Evolutionary conservation across 2,888 invertebrate species (phyloP).

Genomic region (Dasysyrphus albostriatus): DNA sequence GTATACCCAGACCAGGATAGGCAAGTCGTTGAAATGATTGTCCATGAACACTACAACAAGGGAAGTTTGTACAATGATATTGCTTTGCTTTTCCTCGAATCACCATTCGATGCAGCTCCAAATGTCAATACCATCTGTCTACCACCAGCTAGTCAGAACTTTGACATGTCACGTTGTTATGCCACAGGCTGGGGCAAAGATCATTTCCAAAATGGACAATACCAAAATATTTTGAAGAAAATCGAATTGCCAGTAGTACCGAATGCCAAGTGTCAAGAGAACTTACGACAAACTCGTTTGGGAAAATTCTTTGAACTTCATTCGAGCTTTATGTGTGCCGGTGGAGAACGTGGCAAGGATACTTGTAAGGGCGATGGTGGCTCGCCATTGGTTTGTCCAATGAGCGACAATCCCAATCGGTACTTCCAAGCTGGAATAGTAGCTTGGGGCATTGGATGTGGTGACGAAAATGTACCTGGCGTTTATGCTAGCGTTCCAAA

Average conservation of each 20-base stretch:
- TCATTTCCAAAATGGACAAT: constrained; percentile 82
- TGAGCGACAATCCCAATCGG: constrained; percentile 80
- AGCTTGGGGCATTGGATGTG: constrained; percentile 92
- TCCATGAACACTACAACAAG: constrained; percentile 85
- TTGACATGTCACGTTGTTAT: constrained; percentile 79
- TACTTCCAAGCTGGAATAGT: constrained; percentile 80
- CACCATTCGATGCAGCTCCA: constrained; percentile 86
- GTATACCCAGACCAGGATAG: constrained; percentile 89
- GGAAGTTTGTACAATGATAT: constrained; percentile 90
- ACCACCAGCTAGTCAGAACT: constrained; percentile 84
- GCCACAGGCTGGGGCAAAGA: constrained; percentile 80
- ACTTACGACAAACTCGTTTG: constrained; percentile 86
- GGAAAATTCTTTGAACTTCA: constrained; percentile 88
- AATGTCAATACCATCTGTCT: constrained; percentile 89
- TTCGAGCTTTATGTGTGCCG: constrained; percentile 90
- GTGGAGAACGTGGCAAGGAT: constrained; percentile 87
- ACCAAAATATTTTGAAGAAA: constrained; percentile 87
- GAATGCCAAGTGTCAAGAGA: constrained; percentile 82
- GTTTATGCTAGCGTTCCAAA: constrained; percentile 89
- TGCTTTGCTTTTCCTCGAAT: constrained; percentile 87
- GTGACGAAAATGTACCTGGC: constrained; percentile 87
- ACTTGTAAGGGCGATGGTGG: constrained; percentile 87
- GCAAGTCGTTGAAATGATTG: constrained; percentile 83
- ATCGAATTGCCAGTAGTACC: constrained; percentile 89
- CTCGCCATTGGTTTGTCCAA: constrained; percentile 89